A percentile compares a stretch with the other conserved stretches of the same genome.
Evolutionary conservation across 2,113 vertebrate species (phyloP).

Genomic region (Rutilus rutilus): DNA sequence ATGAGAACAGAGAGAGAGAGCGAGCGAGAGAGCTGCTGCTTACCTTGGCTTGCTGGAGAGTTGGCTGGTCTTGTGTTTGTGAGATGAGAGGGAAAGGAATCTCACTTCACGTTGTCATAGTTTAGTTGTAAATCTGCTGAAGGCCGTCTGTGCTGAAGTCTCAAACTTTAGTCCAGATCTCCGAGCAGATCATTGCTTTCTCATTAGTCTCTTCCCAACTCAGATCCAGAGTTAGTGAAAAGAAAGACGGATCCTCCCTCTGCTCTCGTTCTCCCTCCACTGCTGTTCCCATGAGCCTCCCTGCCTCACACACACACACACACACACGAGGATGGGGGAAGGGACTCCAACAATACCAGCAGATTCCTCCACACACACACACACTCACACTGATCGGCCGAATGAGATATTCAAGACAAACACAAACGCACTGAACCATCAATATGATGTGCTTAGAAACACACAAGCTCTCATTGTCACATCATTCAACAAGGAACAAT

Average conservation of each 20-base stretch:
- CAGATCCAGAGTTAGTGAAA: background rate
- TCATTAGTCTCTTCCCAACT: slow-evolving; percentile 2
- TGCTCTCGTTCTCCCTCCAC: slow-evolving; percentile 1
- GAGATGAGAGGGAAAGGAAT: background rate
- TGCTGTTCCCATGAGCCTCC: slow-evolving; percentile 13
- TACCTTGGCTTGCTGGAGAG: background rate
- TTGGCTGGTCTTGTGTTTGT: background rate
- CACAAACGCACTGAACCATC: slow-evolving; percentile 49
- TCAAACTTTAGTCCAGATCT: slow-evolving; percentile 3
- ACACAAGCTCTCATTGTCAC: background rate
- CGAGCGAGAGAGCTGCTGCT: background rate
- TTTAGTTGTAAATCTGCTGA: background rate
- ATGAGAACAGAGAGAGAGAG: background rate
- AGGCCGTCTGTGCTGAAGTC: background rate
- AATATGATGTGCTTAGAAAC: background rate
- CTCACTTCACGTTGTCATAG: background rate
- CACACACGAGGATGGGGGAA: slow-evolving; percentile 11
- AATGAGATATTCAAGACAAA: slow-evolving; percentile 31
- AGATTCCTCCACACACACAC: slow-evolving; percentile 15
- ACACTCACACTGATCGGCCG: slow-evolving; percentile 18
- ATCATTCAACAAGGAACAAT: background rate
- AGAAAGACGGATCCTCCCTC: slow-evolving; percentile 28
- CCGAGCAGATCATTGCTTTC: background rate
- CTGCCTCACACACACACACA: slow-evolving; percentile 6
- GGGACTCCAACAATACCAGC: slow-evolving; percentile 22